Conservation (phyloP, 2,113 vertebrate genomes). For the Rana temporaria region DNA sequence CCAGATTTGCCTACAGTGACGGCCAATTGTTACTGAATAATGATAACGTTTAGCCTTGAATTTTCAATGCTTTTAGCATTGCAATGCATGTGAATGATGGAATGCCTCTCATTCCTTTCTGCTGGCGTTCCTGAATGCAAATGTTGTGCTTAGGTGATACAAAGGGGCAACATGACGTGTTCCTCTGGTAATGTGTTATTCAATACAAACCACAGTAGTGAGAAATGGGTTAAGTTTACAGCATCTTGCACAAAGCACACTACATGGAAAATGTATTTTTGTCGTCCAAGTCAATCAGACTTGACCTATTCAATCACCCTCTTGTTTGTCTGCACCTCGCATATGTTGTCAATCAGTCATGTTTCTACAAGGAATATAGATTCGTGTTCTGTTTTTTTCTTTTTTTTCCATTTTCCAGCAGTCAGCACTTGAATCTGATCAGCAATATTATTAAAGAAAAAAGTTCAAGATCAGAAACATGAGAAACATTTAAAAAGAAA, state of each 20-base stretch:
- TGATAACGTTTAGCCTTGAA: conserved; percentile 39
- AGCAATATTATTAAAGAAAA: conserved; percentile 27
- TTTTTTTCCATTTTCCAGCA: conserved; percentile 37
- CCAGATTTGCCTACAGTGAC: conserved; percentile 34
- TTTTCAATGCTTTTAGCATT: conserved; percentile 45
- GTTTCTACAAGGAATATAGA: conserved; percentile 19
- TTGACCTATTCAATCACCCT: conserved; percentile 12
- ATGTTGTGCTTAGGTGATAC: conserved; percentile 6
- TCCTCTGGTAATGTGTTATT: conserved; percentile 4
- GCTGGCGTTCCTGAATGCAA: conserved; percentile 20
- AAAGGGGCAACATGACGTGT: not conserved
- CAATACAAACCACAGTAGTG: not conserved
- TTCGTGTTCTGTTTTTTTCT: not conserved
- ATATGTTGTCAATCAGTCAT: conserved; percentile 38
- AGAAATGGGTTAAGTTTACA: not conserved
- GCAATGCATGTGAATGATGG: conserved; percentile 34
- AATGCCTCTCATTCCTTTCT: not conserved
- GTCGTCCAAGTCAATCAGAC: conserved; percentile 18
- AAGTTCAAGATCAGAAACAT: not conserved
- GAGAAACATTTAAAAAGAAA: conserved; percentile 2
- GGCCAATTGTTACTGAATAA: conserved; percentile 50
- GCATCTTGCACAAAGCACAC: not conserved
- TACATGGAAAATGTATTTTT: conserved; percentile 11
- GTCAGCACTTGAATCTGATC: conserved; percentile 23
- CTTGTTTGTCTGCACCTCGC: conserved; percentile 26